These are phyloP conservation scores for Ophthalmolycus amberensis DNA, from an alignment of 2,113 vertebrate genomes.

Conservation along the genomic window DNA sequence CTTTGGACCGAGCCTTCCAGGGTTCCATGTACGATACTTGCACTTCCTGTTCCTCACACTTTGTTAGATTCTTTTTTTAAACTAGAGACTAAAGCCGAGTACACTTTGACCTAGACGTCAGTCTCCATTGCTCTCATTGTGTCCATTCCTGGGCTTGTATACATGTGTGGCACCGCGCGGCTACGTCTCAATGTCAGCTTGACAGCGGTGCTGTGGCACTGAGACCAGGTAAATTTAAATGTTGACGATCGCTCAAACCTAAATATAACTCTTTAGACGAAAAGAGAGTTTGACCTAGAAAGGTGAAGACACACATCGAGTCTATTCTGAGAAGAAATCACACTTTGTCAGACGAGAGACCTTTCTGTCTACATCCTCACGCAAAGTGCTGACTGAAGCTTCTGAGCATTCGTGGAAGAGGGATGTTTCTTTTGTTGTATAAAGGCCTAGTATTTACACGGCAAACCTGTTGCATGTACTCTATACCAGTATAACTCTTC, in stretches of 20 bases:
- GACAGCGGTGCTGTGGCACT: neutral
- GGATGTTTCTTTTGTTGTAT: neutral
- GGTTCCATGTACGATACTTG: neutral
- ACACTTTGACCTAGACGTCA: neutral
- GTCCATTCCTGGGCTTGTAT: neutral
- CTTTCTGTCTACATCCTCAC: neutral
- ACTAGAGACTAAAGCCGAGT: neutral
- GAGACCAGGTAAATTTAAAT: neutral
- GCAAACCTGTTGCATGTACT: neutral
- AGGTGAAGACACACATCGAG: neutral
- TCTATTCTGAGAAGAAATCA: slow-evolving; percentile 2
- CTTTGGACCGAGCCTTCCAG: neutral
- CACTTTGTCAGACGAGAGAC: neutral
- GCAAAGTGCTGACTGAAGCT: neutral
- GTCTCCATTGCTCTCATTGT: neutral
- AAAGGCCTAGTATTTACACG: neutral
- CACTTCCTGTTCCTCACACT: neutral
- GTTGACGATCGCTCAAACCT: neutral
- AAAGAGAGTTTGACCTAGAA: slow-evolving; percentile 3
- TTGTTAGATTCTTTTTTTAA: neutral
- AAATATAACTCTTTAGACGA: no score
- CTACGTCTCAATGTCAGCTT: neutral
- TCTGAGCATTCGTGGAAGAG: neutral
- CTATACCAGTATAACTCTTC: no score
- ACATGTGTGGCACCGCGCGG: neutral